Base-by-base conservation (phyloP, 2,888 invertebrate species). In the Habroteleia sp. region DNA sequence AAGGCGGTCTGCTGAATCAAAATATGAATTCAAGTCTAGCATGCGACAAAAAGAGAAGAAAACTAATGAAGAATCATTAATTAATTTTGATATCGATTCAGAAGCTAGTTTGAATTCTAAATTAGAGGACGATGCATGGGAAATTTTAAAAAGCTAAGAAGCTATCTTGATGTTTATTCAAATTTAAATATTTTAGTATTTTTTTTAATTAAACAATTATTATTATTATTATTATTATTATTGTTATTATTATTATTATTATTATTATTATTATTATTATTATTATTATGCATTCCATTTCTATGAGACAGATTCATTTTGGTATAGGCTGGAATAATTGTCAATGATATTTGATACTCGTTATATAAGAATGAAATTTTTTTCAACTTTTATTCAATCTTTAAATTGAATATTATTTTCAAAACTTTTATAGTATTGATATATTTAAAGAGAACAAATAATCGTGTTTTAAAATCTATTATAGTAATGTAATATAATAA, bases 121-220 rank as follows among this genome's bases (percentile, higher is more conserved):
- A 77, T 72, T 85, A 2, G 88, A 88, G 78, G 87, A 88, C 16
- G 88, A 88, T 71, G 88, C 87, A 13, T 87, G 87, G 88, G 85
- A 87, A 66, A 86, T 87, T 81, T 73, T 88, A 60, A 87, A 87
- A 77, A 82, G 86, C 83, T 88, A 84, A 85, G 75, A 68, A 31
- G 8, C 10, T 14, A 2, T 33, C 31, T 58, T 16, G 6, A 10
- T 63, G 46, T 7, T 20, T 2, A 7, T 29, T 5, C 27, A 54
- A 60, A 25, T 41, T 56, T 16, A 39, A 58, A 29, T 41, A 4
- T 25, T 63, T 29, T 13, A 17, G 11, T 10, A 4, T 39, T 44
- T 35, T 54, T n/a, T 25, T 39, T 13, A 13, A 46, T 14, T 25
- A n/a, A 10, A 42, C 10, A 3, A 23, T 25, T 60, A 11, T 42